These are phyloP conservation scores for Liopterus haemorrhoidalis DNA, from an alignment of 2,888 invertebrate genomes.

Conservation along the genomic window DNA sequence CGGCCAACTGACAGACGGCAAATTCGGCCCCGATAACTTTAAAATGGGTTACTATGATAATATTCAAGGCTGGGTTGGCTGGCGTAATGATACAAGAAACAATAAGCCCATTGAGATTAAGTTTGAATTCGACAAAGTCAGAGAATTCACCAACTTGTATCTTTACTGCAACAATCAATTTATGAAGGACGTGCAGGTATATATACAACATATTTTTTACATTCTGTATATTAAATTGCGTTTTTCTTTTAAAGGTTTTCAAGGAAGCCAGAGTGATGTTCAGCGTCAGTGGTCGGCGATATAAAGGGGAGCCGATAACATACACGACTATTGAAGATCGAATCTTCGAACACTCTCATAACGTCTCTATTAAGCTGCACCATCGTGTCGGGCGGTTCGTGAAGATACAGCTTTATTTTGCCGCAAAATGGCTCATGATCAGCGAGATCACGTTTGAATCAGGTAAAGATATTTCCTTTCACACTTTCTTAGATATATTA, in stretches of 20 bases:
- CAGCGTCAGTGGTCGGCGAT: slow-evolving; percentile 74
- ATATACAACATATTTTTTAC: slow-evolving; percentile 24
- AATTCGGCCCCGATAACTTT: slow-evolving; percentile 69
- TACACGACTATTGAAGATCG: slow-evolving; percentile 67
- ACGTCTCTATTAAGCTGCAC: slow-evolving; percentile 75
- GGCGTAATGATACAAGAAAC: slow-evolving; percentile 71
- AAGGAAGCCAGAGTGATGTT: slow-evolving; percentile 73
- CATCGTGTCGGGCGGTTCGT: slow-evolving; percentile 77
- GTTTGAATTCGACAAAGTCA: slow-evolving; percentile 80
- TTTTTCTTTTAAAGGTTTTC: slow-evolving; percentile 57
- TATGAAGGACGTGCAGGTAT: slow-evolving; percentile 74
- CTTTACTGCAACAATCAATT: slow-evolving; percentile 82
- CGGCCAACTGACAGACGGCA: slow-evolving; percentile 80
- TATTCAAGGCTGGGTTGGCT: slow-evolving; percentile 83
- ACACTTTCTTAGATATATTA: neutral
- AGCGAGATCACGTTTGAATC: slow-evolving; percentile 86
- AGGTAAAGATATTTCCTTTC: slow-evolving; percentile 55
- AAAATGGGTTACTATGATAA: slow-evolving; percentile 59
- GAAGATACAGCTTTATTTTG: slow-evolving; percentile 70
- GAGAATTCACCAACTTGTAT: slow-evolving; percentile 78
- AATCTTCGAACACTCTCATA: slow-evolving; percentile 73
- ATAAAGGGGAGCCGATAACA: slow-evolving; percentile 69
- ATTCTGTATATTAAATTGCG: neutral
- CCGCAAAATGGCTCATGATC: slow-evolving; percentile 81
- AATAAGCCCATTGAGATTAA: slow-evolving; percentile 59